A percentile compares a stretch with the other conserved stretches of the same genome.
phyloP scores from a whole-genome alignment of 1,140 invertebrate genomes.

The Arctopsyche grandis region DNA sequence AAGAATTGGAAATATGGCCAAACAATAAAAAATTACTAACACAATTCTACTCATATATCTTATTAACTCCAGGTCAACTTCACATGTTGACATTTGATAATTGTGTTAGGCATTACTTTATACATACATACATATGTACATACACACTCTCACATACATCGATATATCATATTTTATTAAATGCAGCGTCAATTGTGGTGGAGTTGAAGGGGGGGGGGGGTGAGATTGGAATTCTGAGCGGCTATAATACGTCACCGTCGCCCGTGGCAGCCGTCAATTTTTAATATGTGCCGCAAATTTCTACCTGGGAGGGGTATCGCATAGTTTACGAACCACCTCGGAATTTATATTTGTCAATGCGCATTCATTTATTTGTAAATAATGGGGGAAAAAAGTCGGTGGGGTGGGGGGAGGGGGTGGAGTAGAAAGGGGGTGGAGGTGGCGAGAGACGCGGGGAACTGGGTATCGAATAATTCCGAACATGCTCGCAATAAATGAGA shows the following conservation, averaged over 20 bases:
- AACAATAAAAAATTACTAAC: too few relatives aligned
- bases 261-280: constrained; percentile 1
- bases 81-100: too few relatives aligned
- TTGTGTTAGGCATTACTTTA: too few relatives aligned
- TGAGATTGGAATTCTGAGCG: neutral
- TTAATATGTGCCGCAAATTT: constrained; percentile 27
- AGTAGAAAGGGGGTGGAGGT: constrained; percentile 15
- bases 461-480: constrained; percentile 55
- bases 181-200: too few relatives aligned
- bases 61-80: too few relatives aligned
- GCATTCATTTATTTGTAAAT: constrained; percentile 50
- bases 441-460: constrained; percentile 8
- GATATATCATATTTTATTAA: too few relatives aligned
- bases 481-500: constrained; percentile 55
- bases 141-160: too few relatives aligned
- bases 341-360: constrained; percentile 45
- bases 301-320: neutral
- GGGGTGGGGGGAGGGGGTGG: constrained; percentile 16
- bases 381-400: constrained; percentile 45
- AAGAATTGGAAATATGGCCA: too few relatives aligned
- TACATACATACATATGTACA: too few relatives aligned
- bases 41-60: too few relatives aligned
- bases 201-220: neutral
- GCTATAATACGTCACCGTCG: constrained; percentile 1
- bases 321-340: constrained; percentile 34